A percentile compares a stretch with the other conserved stretches of the same genome.
Evolutionary conservation across 2,113 vertebrate species (phyloP).

Genomic region (Vanacampus margaritifer): DNA sequence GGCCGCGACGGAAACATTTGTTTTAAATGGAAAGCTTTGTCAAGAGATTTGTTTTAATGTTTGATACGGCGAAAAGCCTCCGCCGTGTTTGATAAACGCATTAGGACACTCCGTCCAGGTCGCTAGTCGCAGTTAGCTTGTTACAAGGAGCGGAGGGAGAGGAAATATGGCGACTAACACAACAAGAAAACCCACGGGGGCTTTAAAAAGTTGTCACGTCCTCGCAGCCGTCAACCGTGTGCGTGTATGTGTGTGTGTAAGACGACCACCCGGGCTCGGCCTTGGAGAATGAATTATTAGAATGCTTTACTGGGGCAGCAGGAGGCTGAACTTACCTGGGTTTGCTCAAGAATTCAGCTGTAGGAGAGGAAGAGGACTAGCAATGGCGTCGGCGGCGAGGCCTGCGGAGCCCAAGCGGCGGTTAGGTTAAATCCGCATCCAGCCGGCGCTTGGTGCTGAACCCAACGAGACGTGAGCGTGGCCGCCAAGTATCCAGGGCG

Average conservation of each 20-base stretch:
- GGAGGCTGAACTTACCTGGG: constrained; percentile 45
- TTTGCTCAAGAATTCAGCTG: constrained; percentile 42
- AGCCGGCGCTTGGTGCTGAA: constrained; percentile 55
- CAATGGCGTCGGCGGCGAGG: constrained; percentile 71
- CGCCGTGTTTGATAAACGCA: not conserved
- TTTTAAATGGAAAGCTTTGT: not conserved
- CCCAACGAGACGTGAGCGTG: constrained; percentile 16
- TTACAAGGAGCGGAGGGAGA: constrained; percentile 32
- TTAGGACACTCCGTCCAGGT: constrained; percentile 54
- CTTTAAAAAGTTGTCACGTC: constrained; percentile 10
- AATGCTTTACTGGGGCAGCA: not conserved
- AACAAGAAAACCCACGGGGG: constrained; percentile 55
- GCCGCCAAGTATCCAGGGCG: constrained; percentile 54
- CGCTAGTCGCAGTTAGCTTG: constrained; percentile 41
- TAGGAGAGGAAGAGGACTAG: constrained; percentile 42
- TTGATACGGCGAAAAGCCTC: not conserved
- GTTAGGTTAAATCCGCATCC: constrained; percentile 69
- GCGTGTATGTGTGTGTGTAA: not conserved
- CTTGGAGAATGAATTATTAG: too few relatives aligned
- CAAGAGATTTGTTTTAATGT: not conserved
- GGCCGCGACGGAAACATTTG: not conserved
- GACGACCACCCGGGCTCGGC: not conserved
- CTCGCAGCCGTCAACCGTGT: not conserved
- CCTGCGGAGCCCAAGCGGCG: constrained; percentile 60
- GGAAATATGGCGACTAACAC: constrained; percentile 78